Evolutionary conservation across 2,888 invertebrate species (phyloP), one percentile per base, ranked within the genome.

Genomic region (Lycia hirtaria): DNA sequence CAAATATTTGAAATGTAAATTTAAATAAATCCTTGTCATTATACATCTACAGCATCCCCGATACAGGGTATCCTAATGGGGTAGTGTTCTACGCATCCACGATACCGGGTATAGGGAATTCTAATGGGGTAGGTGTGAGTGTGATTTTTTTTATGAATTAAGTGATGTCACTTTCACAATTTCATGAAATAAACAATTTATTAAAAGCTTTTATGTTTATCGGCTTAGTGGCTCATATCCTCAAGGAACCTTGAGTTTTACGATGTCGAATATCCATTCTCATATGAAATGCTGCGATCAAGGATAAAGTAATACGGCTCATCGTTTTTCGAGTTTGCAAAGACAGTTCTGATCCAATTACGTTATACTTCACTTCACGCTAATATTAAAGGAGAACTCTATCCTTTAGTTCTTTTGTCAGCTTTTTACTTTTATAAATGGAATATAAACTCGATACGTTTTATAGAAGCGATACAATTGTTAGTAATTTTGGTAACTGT

Each of bases 221-320:
- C 19, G 19, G 2, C 44, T 37, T 30, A 19, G 17, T 19, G 14
- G 22, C 30, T 52, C 24, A 14, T 10, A 17, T 38, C 14, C 15
- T 20, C 12, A 30, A 19, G 17, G 33, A 47, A 19, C 47, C 22
- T 14, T 41, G 33, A 48, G 24, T 19, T 55, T 55, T 55, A 55
- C 37, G 55, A 49, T 9, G 12, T 35, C 33, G 28, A 41, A 38
- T 45, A 30, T 10, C 26, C 14, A 33, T 48, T 41, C n/a, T n/a
- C 4, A 19, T 40, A 47, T 48, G 48, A 35, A 45, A 45, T 26
- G 10, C 32, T 12, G 10, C 52, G 38, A 10, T 54, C 20, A 6
- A 38, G 33, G 17, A 40, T 54, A 47, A 47, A 47, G 40, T 54
- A 22, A 45, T 20, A 28, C 20, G 37, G 35, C 19, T 52, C 44